A percentile compares a stretch with the other conserved stretches of the same genome.
These are phyloP conservation scores for Buathra laborator DNA, from an alignment of 2,888 invertebrate species.

Conservation along the genomic window DNA sequence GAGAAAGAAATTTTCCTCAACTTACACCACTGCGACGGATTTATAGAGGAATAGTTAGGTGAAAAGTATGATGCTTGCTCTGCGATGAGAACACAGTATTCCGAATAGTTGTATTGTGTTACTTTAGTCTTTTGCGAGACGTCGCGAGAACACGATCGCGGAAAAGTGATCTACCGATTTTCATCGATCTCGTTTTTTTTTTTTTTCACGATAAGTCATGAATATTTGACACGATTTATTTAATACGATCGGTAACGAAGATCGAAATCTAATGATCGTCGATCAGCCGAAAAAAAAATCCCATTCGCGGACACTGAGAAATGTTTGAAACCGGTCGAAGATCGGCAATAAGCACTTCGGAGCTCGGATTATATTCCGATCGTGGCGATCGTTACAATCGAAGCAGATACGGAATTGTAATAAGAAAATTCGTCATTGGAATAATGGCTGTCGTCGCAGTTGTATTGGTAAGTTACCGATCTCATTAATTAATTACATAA, in stretches of 20 bases:
- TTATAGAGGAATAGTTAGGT: conserved; percentile 21
- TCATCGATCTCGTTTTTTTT: neutral
- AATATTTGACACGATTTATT: neutral
- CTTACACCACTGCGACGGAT: conserved; percentile 15
- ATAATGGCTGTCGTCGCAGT: conserved; percentile 83
- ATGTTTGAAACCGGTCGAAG: conserved; percentile 81
- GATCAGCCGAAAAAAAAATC: neutral
- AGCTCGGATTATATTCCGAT: conserved; percentile 84
- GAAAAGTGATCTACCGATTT: neutral
- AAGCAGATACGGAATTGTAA: conserved; percentile 78
- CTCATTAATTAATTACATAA: neutral
- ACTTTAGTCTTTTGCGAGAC: conserved; percentile 69
- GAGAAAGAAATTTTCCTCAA: conserved; percentile 79
- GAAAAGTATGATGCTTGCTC: conserved; percentile 42
- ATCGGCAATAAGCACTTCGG: conserved; percentile 83
- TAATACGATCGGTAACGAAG: neutral
- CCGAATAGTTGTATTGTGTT: conserved; percentile 40
- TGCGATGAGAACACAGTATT: conserved; percentile 3
- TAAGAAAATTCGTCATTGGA: conserved; percentile 81
- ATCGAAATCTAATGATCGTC: conserved; percentile 34
- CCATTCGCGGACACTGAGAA: conserved; percentile 66
- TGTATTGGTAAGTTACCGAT: conserved; percentile 79
- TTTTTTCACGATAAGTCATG: neutral
- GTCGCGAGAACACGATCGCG: conserved; percentile 50
- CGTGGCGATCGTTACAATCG: conserved; percentile 79